Conservation (phyloP, 35 echinoderm and acorn worm genomes). For the Lytechinus variegatus region DNA sequence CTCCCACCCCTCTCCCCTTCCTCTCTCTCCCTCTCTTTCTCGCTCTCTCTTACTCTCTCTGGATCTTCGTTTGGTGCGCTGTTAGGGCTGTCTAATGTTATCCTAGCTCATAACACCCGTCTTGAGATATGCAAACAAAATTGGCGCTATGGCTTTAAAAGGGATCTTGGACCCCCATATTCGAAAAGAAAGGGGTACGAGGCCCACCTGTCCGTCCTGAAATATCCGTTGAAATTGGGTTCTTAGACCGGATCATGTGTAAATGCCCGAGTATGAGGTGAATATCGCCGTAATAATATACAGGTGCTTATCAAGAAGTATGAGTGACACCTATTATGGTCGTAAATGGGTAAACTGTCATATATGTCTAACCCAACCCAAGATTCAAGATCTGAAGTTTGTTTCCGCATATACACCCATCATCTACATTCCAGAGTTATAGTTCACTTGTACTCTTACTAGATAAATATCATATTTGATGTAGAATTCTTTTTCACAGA, state of each 20-base stretch:
- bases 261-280: not conserved
- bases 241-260: not conserved
- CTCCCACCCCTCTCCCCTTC: not conserved
- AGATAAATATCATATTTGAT: not conserved
- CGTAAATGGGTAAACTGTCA: not conserved
- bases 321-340: not conserved
- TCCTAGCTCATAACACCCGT: slow-evolving; percentile 1
- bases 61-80: not conserved
- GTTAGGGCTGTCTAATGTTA: not conserved
- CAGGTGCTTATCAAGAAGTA: not conserved
- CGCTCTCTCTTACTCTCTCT: not conserved
- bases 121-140: slow-evolving; percentile 3
- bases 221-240: slow-evolving; percentile 12
- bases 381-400: not conserved
- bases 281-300: slow-evolving; percentile 20
- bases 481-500: too few species aligned
- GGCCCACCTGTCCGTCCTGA: not conserved
- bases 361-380: not conserved
- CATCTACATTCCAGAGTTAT: not conserved
- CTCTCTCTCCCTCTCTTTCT: too few species aligned
- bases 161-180: not conserved
- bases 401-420: not conserved
- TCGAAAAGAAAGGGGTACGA: not conserved
- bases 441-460: not conserved
- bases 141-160: not conserved